phyloP scores from a whole-genome alignment of 2,113 vertebrate species.

The Tringa solitaria region DNA sequence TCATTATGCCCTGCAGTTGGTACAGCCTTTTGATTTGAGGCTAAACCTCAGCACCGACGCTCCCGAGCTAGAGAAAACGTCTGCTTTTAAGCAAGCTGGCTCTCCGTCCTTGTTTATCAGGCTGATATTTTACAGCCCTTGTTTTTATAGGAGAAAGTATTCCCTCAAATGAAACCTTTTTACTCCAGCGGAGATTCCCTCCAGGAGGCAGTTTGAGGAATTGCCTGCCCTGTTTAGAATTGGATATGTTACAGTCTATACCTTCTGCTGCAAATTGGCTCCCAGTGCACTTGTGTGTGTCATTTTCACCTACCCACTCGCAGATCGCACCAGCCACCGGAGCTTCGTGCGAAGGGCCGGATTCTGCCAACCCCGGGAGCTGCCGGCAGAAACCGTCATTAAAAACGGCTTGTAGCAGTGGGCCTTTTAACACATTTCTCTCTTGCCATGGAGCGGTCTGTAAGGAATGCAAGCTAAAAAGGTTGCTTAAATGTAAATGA shows the following conservation, averaged over 20 bases:
- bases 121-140: neutral
- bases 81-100: neutral
- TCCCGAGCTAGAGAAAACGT: neutral
- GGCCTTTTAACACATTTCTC: neutral
- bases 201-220: constrained; percentile 39
- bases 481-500: fast-evolving
- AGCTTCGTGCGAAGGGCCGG: neutral
- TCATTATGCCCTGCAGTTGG: neutral
- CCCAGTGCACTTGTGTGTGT: constrained; percentile 5
- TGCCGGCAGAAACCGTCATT: neutral
- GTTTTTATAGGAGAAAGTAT: neutral
- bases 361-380: neutral
- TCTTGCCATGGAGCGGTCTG: neutral
- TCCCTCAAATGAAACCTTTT: neutral
- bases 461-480: neutral
- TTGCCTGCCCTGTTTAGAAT: constrained; percentile 47
- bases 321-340: neutral
- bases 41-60: neutral
- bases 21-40: neutral
- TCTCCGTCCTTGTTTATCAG: neutral
- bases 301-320: constrained; percentile 44
- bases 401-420: neutral
- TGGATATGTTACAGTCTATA: constrained; percentile 19
- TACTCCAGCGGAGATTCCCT: constrained; percentile 33
- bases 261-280: constrained; percentile 64